Evolutionary conservation across 2,888 invertebrate species (phyloP), one percentile per base, ranked within the genome.

Genomic region (Zhuqinia jingwanae): DNA sequence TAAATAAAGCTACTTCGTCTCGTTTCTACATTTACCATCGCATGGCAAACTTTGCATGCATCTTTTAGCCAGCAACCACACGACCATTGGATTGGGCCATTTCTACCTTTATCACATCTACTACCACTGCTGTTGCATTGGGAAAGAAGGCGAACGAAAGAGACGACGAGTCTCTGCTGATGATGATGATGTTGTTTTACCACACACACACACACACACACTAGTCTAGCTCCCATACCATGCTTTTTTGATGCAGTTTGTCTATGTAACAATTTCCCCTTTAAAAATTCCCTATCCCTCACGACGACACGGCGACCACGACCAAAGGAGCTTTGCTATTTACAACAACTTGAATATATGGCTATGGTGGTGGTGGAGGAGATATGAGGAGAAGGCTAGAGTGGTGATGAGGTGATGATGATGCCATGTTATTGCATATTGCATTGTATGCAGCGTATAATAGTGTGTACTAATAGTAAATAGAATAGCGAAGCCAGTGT

Each of bases 181-280:
- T 81, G 79, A 11, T 50, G 79, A 63, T 65, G 79, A 45, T 65
- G 79, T 30, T 68, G 80, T 13, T 73, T 81, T 56, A 73, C 25
- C 45, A 73, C 25, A 10, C 8, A 17, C 42, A n/a, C n/a, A n/a
- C n/a, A n/a, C n/a, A n/a, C n/a, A n/a, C 45, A 68, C 50, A 80
- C 56, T 36, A 3, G 80, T 56, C 68, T 70, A n/a, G 17, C 53
- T 68, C 68, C 27, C 63, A 63, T 63, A 47, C 60, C 30, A 11
- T n/a, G 27, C n/a, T 60, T 27, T 17, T 17, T 30, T n/a, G n/a
- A 13, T 42, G 68, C 17, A 2, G 17, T 20, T 65, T 36, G 10
- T 10, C 1, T 20, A 65, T 65, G 42, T 15, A 25, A 73, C 47
- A 25, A 50, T 73, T 73, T 50, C 20, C 73, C 73, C 30, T 53